These are phyloP conservation scores for Nemoura dubitans DNA, from an alignment of 2,888 invertebrate genomes.

Conservation along the genomic window DNA sequence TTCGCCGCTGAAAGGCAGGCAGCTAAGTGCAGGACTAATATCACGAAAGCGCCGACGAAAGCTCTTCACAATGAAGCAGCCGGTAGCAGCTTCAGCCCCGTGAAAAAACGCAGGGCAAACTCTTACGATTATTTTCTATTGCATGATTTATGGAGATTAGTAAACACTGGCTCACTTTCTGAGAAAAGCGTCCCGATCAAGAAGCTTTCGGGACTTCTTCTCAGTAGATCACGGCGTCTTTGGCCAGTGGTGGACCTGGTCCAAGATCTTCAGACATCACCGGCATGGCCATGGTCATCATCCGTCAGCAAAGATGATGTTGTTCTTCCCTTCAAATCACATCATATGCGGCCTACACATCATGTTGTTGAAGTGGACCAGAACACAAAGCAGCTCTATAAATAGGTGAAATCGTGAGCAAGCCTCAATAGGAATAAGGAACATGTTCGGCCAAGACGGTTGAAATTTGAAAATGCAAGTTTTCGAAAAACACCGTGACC, in stretches of 20 bases:
- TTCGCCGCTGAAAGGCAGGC: constrained; percentile 25
- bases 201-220: background rate
- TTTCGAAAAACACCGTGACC: too few species aligned
- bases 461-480: too few species aligned
- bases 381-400: too few species aligned
- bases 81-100: constrained; percentile 14
- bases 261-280: background rate
- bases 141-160: constrained; percentile 46
- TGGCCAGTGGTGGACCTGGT: background rate
- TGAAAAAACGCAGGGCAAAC: background rate
- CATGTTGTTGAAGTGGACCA: too few species aligned
- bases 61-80: constrained; percentile 32
- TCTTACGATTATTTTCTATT: background rate
- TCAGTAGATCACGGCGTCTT: background rate
- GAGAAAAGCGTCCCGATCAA: background rate
- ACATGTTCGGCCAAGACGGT: too few species aligned
- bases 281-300: too few species aligned
- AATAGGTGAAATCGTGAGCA: too few species aligned
- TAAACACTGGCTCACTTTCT: constrained; percentile 37
- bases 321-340: too few species aligned
- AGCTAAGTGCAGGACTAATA: constrained; percentile 38
- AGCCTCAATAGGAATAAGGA: too few species aligned
- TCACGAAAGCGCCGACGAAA: constrained; percentile 13
- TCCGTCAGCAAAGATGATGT: too few species aligned
- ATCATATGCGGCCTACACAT: too few species aligned